phyloP scores from a whole-genome alignment of 2,888 invertebrate species.

The Tipula vernalis region DNA sequence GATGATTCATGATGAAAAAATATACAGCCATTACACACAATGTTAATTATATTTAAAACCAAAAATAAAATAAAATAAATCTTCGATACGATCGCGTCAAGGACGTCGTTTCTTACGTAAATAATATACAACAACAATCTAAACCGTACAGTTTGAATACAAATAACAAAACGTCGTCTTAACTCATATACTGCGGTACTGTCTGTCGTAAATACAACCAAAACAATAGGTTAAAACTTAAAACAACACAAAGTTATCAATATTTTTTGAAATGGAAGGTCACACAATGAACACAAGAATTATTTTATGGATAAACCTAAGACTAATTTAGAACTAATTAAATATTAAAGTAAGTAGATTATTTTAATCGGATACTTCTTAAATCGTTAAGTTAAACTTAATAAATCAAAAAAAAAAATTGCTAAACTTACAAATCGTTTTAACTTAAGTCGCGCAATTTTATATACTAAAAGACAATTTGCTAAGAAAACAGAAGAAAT shows the following conservation, averaged over 20 bases:
- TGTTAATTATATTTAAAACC: not conserved
- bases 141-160: not conserved
- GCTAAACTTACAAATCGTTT: not conserved
- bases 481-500: not conserved
- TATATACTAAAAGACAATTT: not conserved
- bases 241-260: not conserved
- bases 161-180: not conserved
- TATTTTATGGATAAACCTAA: not conserved
- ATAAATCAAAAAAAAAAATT: not conserved
- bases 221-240: not conserved
- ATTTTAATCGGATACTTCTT: not conserved
- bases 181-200: not conserved
- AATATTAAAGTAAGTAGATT: not conserved
- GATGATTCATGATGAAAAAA: not conserved
- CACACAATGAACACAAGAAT: not conserved
- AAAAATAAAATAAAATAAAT: not conserved
- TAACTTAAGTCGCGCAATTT: not conserved
- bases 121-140: not conserved
- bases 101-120: not conserved
- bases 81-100: not conserved
- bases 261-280: not conserved
- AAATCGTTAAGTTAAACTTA: not conserved
- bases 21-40: not conserved
- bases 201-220: not conserved
- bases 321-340: not conserved